Evolutionary conservation across 2,113 vertebrate genomes (phyloP), one percentile per base, ranked within the genome.

Genomic region (Antennarius striatus): DNA sequence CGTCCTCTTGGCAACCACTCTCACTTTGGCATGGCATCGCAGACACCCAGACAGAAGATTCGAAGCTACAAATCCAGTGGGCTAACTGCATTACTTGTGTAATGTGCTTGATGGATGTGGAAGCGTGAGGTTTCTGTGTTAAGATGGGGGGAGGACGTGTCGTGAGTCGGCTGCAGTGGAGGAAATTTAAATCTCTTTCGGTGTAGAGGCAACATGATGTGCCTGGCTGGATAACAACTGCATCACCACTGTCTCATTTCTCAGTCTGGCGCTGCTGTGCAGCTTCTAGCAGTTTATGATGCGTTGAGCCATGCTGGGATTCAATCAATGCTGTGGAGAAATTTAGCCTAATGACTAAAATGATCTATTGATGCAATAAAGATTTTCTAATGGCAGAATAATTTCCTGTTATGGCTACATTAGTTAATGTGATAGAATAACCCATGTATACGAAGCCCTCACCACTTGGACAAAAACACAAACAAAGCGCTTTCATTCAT

Each of bases 71-170:
- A 77, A 75, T 64, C 65, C 29, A 53, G 60, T 29, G 58, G 68
- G 71, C 45, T 71, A 71, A 79, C 61, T 63, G 80, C 71, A 65
- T 81, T 79, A 79, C 59, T 12, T 63, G 72, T 68, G 63, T 73
- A 71, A 75, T 50, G 72, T 56, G 69, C 61, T 45, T 66, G 75
- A 74, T 81, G 67, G 68, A 65, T 39, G 74, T 42, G 42, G 68
- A 66, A 72, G 60, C 46, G 7, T 56, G 68, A 71, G 17, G 63
- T 52, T 57, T 74, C 58, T 48, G 52, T 63, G 74, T 66, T 63
- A 50, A 9, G 42, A 9, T 43, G 70, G 57, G 22, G 61, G 70
- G 42, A 11, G 70, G 64, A 67, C 71, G 46, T 32, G 53, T 39
- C 67, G 60, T 6, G 42, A 68, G 32, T 54, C 7, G 50, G 80